phyloP scores from a whole-genome alignment of 2,888 invertebrate species.

The Polymixis flavicincta region DNA sequence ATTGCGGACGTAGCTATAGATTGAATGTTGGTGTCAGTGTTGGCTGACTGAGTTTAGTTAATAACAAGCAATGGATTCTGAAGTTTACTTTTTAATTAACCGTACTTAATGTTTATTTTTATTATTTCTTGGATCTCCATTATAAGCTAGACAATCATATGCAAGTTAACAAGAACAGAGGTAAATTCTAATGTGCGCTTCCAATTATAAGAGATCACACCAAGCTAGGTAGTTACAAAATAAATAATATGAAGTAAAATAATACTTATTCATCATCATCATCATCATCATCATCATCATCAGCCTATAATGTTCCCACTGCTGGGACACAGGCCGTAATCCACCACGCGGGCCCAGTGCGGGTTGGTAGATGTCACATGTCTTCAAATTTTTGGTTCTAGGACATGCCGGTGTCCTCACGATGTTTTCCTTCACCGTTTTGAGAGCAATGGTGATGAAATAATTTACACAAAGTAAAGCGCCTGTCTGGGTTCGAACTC shows the following conservation, averaged over 20 bases:
- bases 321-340: too few species aligned
- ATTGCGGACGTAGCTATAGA: constrained; percentile 32
- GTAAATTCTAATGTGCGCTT: not conserved
- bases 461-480: too few species aligned
- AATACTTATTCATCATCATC: not conserved
- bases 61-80: not conserved
- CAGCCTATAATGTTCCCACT: too few species aligned
- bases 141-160: not conserved
- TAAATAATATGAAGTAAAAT: not conserved
- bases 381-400: too few species aligned
- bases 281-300: too few species aligned
- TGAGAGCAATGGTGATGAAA: too few species aligned
- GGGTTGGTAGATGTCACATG: too few species aligned
- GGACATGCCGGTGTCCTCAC: too few species aligned
- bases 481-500: too few species aligned
- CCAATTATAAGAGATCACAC: not conserved
- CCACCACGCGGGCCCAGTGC: too few species aligned
- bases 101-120: too few species aligned
- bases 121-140: not conserved
- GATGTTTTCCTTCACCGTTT: too few species aligned
- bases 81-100: not conserved
- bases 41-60: not conserved
- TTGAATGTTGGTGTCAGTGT: constrained; percentile 1
- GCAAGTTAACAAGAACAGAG: not conserved
- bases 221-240: not conserved